Percentiles rank a stretch among this genome's conserved stretches.
These are phyloP conservation scores for Hydriomena furcata DNA, from an alignment of 2,888 invertebrate species.

Conservation along the genomic window DNA sequence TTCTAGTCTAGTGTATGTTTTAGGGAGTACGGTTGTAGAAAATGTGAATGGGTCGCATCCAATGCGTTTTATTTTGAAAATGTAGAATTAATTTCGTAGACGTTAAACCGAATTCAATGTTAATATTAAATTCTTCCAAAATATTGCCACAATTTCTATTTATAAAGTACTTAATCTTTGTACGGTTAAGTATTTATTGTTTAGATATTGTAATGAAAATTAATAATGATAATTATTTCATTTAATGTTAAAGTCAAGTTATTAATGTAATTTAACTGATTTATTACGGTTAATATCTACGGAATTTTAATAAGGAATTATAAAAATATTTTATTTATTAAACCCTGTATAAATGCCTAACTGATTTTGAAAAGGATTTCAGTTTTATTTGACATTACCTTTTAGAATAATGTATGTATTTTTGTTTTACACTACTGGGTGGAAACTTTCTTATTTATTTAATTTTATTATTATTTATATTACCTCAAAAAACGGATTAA, in stretches of 20 bases:
- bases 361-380: slow-evolving; percentile 3
- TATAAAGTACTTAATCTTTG: slow-evolving; percentile 48
- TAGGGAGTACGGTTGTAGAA: slow-evolving; percentile 53
- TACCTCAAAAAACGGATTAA: no score
- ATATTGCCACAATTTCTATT: slow-evolving; percentile 73
- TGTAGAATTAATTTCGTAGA: slow-evolving; percentile 56
- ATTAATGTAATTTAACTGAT: slow-evolving; percentile 12
- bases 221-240: slow-evolving; percentile 24
- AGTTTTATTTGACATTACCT: background rate
- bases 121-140: slow-evolving; percentile 70
- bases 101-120: slow-evolving; percentile 72
- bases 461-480: no score
- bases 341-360: slow-evolving; percentile 5
- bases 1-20: slow-evolving; percentile 61
- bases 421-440: slow-evolving; percentile 7
- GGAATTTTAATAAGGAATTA: slow-evolving; percentile 11
- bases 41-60: slow-evolving; percentile 53
- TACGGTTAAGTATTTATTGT: slow-evolving; percentile 43
- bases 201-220: slow-evolving; percentile 43
- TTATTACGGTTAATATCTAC: background rate
- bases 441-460: no score
- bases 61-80: slow-evolving; percentile 59
- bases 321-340: slow-evolving; percentile 3
- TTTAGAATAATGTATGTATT: slow-evolving; percentile 3
- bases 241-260: slow-evolving; percentile 16